phyloP scores from a whole-genome alignment of 1,140 invertebrate species.

The Drosophila sturtevanti region DNA sequence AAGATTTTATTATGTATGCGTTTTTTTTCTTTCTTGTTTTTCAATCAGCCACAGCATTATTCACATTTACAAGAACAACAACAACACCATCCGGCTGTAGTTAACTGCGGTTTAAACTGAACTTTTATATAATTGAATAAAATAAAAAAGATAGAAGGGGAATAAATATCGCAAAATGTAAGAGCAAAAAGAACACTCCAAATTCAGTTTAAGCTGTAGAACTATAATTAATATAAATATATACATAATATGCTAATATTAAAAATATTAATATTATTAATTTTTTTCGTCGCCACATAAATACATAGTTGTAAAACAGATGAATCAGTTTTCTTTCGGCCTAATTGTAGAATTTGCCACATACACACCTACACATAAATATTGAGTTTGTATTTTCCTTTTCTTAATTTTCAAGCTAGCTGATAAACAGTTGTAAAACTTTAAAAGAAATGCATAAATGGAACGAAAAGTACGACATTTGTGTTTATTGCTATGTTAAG shows the following conservation, averaged over 20 bases:
- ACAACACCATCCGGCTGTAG: constrained; percentile 73
- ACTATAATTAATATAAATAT: constrained; percentile 80
- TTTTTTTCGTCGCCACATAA: constrained; percentile 70
- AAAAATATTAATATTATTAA: constrained; percentile 81
- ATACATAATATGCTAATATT: constrained; percentile 78
- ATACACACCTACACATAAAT: constrained; percentile 1
- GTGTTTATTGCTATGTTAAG: constrained; percentile 69
- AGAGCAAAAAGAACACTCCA: constrained; percentile 67
- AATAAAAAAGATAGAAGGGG: constrained; percentile 23
- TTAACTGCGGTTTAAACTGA: constrained; percentile 80
- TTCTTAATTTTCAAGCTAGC: constrained; percentile 51
- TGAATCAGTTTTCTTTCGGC: constrained; percentile 34
- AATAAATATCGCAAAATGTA: constrained; percentile 54
- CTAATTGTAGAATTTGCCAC: constrained; percentile 14
- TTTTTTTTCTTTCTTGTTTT: constrained; percentile 9
- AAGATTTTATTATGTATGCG: constrained; percentile 17
- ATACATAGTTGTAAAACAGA: constrained; percentile 70
- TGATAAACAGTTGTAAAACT: constrained; percentile 73
- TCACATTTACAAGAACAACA: constrained; percentile 15
- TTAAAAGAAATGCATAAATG: constrained; percentile 56
- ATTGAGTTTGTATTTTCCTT: constrained; percentile 26
- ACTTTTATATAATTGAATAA: constrained; percentile 71
- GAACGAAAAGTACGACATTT: constrained; percentile 62
- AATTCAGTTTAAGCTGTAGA: constrained; percentile 81
- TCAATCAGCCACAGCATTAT: constrained; percentile 23